A percentile compares a stretch with the other conserved stretches of the same genome.
Evolutionary conservation across 2,888 invertebrate species (phyloP).

Genomic region (Strigamia maritima): DNA sequence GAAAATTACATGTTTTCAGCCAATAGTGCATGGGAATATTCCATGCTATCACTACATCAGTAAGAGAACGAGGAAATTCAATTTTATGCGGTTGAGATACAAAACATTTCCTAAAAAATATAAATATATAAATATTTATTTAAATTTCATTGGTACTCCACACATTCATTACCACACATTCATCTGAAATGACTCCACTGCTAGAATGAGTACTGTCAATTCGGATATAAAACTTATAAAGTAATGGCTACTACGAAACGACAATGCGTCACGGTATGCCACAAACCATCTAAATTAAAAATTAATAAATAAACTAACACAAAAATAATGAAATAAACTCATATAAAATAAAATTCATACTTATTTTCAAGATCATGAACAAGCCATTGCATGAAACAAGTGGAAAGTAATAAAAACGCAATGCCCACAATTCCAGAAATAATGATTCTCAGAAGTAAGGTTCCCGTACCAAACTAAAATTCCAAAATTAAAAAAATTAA

Average conservation of each 20-base stretch:
- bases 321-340: not conserved
- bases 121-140: not conserved
- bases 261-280: not conserved
- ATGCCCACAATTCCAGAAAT: not conserved
- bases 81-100: not conserved
- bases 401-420: not conserved
- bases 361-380: not conserved
- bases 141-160: not conserved
- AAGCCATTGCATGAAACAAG: not conserved
- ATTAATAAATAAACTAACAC: not conserved
- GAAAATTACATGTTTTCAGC: not conserved
- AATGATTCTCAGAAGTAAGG: not conserved
- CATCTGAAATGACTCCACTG: not conserved
- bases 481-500: not conserved
- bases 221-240: conserved; percentile 2
- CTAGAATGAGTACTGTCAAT: not conserved
- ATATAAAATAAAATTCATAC: not conserved
- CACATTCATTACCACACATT: not conserved
- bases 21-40: conserved; percentile 2
- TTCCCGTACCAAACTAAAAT: not conserved
- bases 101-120: not conserved
- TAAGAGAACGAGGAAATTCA: not conserved
- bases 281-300: not conserved
- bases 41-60: not conserved
- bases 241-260: conserved; percentile 11